Evolutionary conservation across 1,140 invertebrate genomes (phyloP), one percentile per base, ranked within the genome.

Genomic region (Ceratina calcarata): DNA sequence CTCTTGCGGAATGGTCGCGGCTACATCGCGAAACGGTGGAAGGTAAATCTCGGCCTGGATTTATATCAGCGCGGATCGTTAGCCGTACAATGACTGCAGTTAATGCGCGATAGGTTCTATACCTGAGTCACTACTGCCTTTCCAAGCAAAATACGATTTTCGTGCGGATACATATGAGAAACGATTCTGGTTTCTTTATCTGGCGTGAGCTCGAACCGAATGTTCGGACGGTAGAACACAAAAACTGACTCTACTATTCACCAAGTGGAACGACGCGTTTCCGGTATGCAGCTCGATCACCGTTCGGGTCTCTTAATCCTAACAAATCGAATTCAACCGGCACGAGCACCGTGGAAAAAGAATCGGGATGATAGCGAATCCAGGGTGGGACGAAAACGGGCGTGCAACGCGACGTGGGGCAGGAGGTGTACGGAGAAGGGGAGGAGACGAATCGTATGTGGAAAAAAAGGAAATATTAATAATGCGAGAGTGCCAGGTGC

Each of bases 311-410:
- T 86, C 83, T 90, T 91, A 92, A 92, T 92, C 91, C 91, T 91
- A 91, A 92, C 88, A 91, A 92, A 92, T 92, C 89, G 91, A 92
- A 87, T 90, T 86, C 88, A 91, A 92, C 91, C 89, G 91, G 61
- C 71, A 76, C 71, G 61, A 51, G 76, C 67, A 55, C n/a, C 51
- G 22, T 64, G 61, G 55, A 51, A 53, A 64, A 75, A 51, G 73
- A n/a, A 65, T 60, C 66, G 82, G 86, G 80, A 71, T 62, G 84
- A 86, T 68, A 65, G 57, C 60, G 82, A 55, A 61, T 20, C 27
- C 70, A 79, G 58, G 68, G 62, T 57, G 37, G 20, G 86, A 83
- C 69, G 83, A 8, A 70, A 83, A 85, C 65, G 67, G 71, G 67
- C 73, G 71, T 49, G 58, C 37, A 72, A 62, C 49, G 60, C 74